A percentile compares a stretch with the other conserved stretches of the same genome.
phyloP scores from a whole-genome alignment of 2,797 vertebrate genomes.

The Acropternis orthonyx region DNA sequence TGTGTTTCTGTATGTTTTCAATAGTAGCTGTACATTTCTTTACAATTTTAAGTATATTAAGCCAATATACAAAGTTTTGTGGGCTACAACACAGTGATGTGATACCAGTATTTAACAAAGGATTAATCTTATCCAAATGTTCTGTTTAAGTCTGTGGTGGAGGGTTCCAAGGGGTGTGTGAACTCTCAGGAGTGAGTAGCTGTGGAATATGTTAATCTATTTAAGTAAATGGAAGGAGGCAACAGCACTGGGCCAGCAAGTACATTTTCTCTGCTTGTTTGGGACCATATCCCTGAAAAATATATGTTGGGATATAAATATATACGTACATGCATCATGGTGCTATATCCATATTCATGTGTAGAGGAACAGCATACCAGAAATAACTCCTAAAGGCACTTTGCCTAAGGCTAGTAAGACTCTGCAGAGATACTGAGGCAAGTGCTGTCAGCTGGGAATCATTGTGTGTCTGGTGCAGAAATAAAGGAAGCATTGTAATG shows the following conservation, averaged over 20 bases:
- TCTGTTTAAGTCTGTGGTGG: neutral
- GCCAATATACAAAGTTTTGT: neutral
- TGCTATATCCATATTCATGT: neutral
- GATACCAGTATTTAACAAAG: slow-evolving; percentile 32
- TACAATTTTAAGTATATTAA: slow-evolving; percentile 15
- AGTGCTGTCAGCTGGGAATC: neutral
- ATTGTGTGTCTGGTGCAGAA: neutral
- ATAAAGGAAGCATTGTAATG: neutral
- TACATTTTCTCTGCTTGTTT: neutral
- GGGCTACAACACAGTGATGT: neutral
- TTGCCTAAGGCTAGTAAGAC: neutral
- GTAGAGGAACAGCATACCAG: neutral
- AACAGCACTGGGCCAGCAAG: neutral
- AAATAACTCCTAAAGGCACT: neutral
- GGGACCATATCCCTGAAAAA: neutral
- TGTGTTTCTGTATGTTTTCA: neutral
- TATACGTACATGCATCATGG: neutral
- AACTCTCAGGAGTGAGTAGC: neutral
- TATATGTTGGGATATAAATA: neutral
- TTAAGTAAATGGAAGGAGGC: slow-evolving; percentile 8
- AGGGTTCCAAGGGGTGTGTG: neutral
- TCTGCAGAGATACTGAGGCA: neutral
- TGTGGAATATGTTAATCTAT: neutral
- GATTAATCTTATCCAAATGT: slow-evolving; percentile 29
- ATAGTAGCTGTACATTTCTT: neutral